Conservation (phyloP, 2,797 vertebrate species). For the Scleropages formosus region DNA sequence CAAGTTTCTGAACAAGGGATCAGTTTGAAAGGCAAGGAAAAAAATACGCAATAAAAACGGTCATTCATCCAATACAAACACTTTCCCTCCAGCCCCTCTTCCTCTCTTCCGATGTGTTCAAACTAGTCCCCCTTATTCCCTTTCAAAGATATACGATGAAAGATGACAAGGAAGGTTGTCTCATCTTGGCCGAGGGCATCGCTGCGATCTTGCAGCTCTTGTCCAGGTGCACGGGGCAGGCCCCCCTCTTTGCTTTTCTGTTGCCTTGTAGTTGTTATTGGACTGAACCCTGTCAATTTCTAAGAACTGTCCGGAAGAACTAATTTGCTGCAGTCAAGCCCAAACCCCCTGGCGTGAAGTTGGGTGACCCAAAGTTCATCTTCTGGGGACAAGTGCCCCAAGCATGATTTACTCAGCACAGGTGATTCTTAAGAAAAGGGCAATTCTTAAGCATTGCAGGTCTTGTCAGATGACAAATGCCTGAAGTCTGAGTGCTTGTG, state of each 20-base stretch:
- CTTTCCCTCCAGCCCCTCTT: conserved; percentile 47
- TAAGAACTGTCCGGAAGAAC: conserved; percentile 59
- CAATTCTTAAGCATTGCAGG: neutral
- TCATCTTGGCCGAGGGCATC: conserved; percentile 42
- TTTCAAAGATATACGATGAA: conserved; percentile 64
- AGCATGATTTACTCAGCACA: conserved; percentile 44
- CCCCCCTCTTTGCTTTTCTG: conserved; percentile 36
- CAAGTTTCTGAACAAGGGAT: conserved; percentile 20
- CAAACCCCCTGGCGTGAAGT: conserved; percentile 35
- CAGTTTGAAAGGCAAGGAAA: conserved; percentile 33
- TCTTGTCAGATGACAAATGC: conserved; percentile 21
- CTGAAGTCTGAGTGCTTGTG: conserved; percentile 20
- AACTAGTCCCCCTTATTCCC: conserved; percentile 54
- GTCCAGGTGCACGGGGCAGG: conserved; percentile 65
- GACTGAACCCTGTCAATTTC: conserved; percentile 52
- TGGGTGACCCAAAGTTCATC: conserved; percentile 43
- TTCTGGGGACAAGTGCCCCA: conserved; percentile 22
- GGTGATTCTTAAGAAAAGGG: conserved; percentile 13
- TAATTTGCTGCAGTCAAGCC: conserved; percentile 46
- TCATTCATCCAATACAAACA: conserved; percentile 27
- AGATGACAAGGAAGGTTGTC: conserved; percentile 59
- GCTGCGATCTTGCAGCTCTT: conserved; percentile 30
- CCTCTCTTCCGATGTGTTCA: conserved; percentile 57
- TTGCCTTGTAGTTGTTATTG: neutral
- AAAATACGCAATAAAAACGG: conserved; percentile 20